phyloP scores from a whole-genome alignment of 1,140 invertebrate genomes.

The Solenopsis fugax region DNA sequence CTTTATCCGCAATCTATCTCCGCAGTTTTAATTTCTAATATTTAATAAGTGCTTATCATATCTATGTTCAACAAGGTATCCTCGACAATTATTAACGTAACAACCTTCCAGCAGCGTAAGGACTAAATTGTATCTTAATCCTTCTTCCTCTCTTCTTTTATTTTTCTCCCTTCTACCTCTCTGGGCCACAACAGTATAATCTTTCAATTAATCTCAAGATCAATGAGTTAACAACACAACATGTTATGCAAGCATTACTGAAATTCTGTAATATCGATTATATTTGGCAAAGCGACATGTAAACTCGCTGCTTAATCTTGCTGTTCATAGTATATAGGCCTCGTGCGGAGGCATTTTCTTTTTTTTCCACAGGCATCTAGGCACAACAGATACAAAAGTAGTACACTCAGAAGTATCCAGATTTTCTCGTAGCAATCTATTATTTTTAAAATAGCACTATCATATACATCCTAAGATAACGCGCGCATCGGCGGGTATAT shows the following conservation, averaged over 20 bases:
- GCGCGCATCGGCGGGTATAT: slow-evolving; percentile 62
- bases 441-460: slow-evolving; percentile 78
- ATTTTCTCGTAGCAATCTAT: slow-evolving; percentile 72
- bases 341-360: slow-evolving; percentile 45
- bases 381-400: slow-evolving; percentile 81
- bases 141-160: slow-evolving; percentile 71
- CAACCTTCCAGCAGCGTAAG: slow-evolving; percentile 86
- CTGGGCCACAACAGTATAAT: slow-evolving; percentile 76
- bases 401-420: slow-evolving; percentile 75
- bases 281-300: slow-evolving; percentile 77
- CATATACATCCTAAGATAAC: slow-evolving; percentile 77
- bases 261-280: slow-evolving; percentile 75
- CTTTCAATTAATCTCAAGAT: slow-evolving; percentile 74
- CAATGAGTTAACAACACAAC: slow-evolving; percentile 74
- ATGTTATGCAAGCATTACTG: slow-evolving; percentile 77
- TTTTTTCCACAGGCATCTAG: slow-evolving; percentile 79
- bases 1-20: slow-evolving; percentile 68
- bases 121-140: slow-evolving; percentile 78
- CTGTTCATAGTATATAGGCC: slow-evolving; percentile 44
- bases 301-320: slow-evolving; percentile 76
- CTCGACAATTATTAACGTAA: slow-evolving; percentile 84
- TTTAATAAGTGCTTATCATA: slow-evolving; percentile 72
- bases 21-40: slow-evolving; percentile 70
- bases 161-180: slow-evolving; percentile 63
- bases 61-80: slow-evolving; percentile 80